These are phyloP conservation scores for Callimorpha dominula DNA, from an alignment of 2,888 invertebrate genomes.

Conservation along the genomic window DNA sequence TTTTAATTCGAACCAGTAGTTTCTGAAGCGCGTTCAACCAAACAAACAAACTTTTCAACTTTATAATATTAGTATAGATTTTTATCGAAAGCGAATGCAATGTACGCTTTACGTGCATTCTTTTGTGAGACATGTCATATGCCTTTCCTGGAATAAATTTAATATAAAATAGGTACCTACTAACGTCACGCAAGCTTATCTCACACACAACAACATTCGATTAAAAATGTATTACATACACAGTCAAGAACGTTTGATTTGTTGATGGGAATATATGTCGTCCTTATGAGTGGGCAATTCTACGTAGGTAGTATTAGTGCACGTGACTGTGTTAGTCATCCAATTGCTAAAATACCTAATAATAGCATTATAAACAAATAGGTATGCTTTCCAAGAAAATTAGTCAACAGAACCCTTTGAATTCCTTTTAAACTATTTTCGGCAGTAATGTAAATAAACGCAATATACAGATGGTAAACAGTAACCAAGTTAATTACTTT, in stretches of 20 bases:
- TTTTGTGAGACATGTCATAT: not conserved
- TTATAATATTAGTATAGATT: too few relatives aligned
- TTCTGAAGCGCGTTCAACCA: too few relatives aligned
- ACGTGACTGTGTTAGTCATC: not conserved
- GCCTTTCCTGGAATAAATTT: not conserved
- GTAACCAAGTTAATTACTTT: not conserved
- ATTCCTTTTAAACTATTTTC: not conserved
- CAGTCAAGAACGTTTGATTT: constrained; percentile 4
- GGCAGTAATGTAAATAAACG: not conserved
- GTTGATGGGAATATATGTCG: not conserved
- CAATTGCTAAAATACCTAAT: not conserved
- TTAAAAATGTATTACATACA: not conserved
- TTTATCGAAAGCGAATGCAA: too few relatives aligned
- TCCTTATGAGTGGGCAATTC: not conserved
- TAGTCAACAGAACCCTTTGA: not conserved
- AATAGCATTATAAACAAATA: not conserved
- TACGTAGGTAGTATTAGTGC: not conserved
- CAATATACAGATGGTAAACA: not conserved
- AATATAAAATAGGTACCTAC: not conserved
- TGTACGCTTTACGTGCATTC: not conserved
- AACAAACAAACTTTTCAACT: too few relatives aligned
- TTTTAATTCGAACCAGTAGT: too few relatives aligned
- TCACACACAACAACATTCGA: constrained; percentile 1
- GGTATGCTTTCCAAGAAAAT: not conserved
- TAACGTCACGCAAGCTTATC: constrained; percentile 4